Evolutionary conservation across 1,140 invertebrate genomes (phyloP).

Genomic region (Tetraneura akinire): DNA sequence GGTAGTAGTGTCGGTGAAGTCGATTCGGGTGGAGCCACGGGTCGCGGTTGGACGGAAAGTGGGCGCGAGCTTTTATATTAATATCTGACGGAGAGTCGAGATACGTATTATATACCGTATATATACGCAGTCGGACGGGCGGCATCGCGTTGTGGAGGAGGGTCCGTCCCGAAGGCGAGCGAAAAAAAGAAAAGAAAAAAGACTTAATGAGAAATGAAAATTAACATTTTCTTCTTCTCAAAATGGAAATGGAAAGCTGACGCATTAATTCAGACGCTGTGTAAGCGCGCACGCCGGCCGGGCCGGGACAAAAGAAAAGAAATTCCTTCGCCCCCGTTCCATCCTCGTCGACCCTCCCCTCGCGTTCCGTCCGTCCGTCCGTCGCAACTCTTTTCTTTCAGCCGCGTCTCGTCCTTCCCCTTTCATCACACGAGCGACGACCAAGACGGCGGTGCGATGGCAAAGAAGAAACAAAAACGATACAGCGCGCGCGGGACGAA

Average conservation of each 20-base stretch:
- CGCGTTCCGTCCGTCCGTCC: neutral
- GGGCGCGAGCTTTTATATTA: conserved; percentile 35
- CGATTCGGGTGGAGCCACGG: neutral
- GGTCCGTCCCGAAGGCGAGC: conserved; percentile 48
- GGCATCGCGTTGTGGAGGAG: neutral
- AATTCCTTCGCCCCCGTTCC: conserved; percentile 26
- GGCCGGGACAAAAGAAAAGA: conserved; percentile 47
- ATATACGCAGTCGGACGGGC: too few relatives aligned
- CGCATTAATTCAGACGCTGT: conserved; percentile 50
- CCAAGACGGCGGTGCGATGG: neutral
- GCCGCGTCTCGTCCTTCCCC: conserved; percentile 8
- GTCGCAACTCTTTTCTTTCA: neutral
- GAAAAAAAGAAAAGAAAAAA: conserved; percentile 50
- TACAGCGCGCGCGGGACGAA: neutral
- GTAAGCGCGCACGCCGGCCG: conserved; percentile 40
- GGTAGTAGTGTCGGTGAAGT: neutral
- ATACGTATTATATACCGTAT: too few relatives aligned
- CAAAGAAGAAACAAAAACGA: conserved; percentile 49
- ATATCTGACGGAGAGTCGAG: conserved; percentile 40
- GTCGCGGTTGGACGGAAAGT: neutral
- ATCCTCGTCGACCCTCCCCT: neutral
- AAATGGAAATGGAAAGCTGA: conserved; percentile 52
- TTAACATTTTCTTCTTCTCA: conserved; percentile 52
- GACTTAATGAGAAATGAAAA: conserved; percentile 52
- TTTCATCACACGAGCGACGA: neutral